These are phyloP conservation scores for Lasioglossum vierecki DNA, from an alignment of 2,888 invertebrate species.

Conservation along the genomic window DNA sequence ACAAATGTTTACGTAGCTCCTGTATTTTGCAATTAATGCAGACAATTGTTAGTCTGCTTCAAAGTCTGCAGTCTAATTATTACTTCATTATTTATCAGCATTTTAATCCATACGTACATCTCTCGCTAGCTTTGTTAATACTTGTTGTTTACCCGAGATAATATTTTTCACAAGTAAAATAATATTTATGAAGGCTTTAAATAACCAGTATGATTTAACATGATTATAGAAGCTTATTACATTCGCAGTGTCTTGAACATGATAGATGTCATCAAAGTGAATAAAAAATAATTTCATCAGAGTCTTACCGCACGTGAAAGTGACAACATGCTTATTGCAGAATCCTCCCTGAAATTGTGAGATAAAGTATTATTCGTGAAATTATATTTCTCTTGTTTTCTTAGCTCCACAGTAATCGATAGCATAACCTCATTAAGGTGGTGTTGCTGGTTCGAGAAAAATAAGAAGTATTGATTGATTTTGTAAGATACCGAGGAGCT, in stretches of 20 bases:
- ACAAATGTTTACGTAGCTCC: no score
- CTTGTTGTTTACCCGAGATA: neutral
- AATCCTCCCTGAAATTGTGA: neutral
- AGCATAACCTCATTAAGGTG: neutral
- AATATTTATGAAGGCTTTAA: neutral
- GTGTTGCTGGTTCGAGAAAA: neutral
- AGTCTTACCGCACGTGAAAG: conserved; percentile 3
- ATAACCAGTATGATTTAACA: neutral
- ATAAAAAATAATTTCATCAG: conserved; percentile 14
- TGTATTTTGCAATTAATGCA: neutral
- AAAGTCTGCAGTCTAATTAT: neutral
- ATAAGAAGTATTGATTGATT: neutral
- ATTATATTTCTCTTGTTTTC: neutral
- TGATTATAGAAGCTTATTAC: neutral
- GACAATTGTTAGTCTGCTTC: neutral
- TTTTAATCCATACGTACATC: neutral
- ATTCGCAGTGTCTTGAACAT: neutral
- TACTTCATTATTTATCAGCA: neutral
- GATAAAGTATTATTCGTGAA: conserved; percentile 21
- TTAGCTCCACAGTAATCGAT: neutral
- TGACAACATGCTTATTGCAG: conserved; percentile 39
- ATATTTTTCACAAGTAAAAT: neutral
- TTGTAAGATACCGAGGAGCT: neutral
- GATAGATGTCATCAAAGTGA: neutral
- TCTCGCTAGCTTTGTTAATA: neutral